Evolutionary conservation across 1,140 invertebrate genomes (phyloP), one percentile per base, ranked within the genome.

Genomic region (Bombus balteatus): DNA sequence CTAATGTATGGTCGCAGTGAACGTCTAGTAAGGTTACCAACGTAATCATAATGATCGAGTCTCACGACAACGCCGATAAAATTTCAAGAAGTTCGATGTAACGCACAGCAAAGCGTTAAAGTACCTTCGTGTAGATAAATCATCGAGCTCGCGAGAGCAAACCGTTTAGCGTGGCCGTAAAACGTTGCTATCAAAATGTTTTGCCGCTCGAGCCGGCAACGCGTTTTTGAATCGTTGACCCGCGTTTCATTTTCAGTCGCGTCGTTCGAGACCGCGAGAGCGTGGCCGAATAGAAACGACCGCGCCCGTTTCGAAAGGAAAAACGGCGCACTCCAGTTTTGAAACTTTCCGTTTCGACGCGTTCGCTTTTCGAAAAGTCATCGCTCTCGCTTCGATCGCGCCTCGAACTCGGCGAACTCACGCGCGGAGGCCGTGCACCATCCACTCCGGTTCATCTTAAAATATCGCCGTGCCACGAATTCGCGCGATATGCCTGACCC

Each of bases 401-500:
- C 15, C 0, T 0, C n/a, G n/a, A 70, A 70, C 34, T 25, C 28
- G 22, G 39, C 39, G 73, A 47, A 39, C 32, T 25, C 8, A 34
- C 12, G 62, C n/a, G 39, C n/a, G 8, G 43, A 39, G 41, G 41
- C 57, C 73, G 37, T 18, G 47, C 47, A 53, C 47, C 18, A 22
- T 75, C 15, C 73, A 13, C 73, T 87, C 39, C 80, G 47, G 47
- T 53, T 86, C 76, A 65, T 86, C 88, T 87, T 59, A 89, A 91
- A 93, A 92, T 93, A 93, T 75, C 88, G 53, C 59, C 82, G 88
- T 81, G 87, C 88, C 91, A 86, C 89, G 90, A 88, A 91, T 91
- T 92, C 89, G 57, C 77, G 82, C 83, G 85, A 91, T 89, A 85
- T 83, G 81, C 73, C 80, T 86, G 80, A 83, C 83, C 86, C 85